Conservation (phyloP, 2,797 vertebrate genomes). For the Acanthurus tractus region DNA sequence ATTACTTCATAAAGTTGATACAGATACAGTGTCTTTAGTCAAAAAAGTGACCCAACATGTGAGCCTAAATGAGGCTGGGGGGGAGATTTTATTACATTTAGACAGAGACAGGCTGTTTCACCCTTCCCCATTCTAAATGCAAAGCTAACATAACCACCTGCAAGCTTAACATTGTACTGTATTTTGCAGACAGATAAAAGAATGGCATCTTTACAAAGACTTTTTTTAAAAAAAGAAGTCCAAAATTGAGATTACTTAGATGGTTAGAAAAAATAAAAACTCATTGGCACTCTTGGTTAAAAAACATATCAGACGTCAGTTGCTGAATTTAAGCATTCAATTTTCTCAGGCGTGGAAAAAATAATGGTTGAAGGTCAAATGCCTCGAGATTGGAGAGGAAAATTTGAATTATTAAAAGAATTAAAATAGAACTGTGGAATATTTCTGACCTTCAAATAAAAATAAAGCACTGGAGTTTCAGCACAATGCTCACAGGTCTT, state of each 20-base stretch:
- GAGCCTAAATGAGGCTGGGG: too few relatives aligned
- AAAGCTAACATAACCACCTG: too few relatives aligned
- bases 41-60: too few relatives aligned
- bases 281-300: background rate
- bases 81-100: too few relatives aligned
- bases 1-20: too few relatives aligned
- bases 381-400: background rate
- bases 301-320: background rate
- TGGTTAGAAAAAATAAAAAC: too few relatives aligned
- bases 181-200: too few relatives aligned
- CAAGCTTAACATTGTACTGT: too few relatives aligned
- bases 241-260: too few relatives aligned
- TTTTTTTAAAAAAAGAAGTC: background rate
- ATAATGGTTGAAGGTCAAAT: background rate
- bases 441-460: constrained; percentile 13
- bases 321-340: background rate
- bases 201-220: background rate
- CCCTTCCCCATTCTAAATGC: too few relatives aligned
- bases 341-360: background rate
- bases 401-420: background rate
- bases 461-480: background rate
- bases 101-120: too few relatives aligned
- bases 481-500: background rate
- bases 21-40: too few relatives aligned
- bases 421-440: background rate